Evolutionary conservation across 2,797 vertebrate genomes (phyloP).

Genomic region (Enteromius anoplus): DNA sequence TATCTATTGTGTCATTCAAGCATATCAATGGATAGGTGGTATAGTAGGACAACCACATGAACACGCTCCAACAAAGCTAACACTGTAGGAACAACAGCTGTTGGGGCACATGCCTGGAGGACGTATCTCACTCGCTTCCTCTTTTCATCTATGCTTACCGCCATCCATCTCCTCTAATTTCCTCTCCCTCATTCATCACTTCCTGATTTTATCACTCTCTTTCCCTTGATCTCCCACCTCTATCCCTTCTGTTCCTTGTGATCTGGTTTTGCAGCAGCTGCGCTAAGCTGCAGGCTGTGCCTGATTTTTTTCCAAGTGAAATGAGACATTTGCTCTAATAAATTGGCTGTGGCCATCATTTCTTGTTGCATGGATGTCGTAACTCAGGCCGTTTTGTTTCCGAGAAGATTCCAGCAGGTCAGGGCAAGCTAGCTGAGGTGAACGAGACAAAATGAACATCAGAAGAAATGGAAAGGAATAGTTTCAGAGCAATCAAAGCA

Average conservation of each 20-base stretch:
- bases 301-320: slow-evolving; percentile 17
- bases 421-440: not conserved
- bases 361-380: not conserved
- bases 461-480: not conserved
- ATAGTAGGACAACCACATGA: not conserved
- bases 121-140: slow-evolving; percentile 15
- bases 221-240: slow-evolving; percentile 16
- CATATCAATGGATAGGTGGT: not conserved
- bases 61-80: not conserved
- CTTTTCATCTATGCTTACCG: slow-evolving; percentile 9
- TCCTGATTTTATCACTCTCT: slow-evolving; percentile 18
- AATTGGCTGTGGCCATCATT: not conserved
- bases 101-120: slow-evolving; percentile 26
- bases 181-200: slow-evolving; percentile 8
- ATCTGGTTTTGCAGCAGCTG: slow-evolving; percentile 12
- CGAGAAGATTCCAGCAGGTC: not conserved
- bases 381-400: not conserved
- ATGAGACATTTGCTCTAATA: slow-evolving; percentile 19
- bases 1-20: not conserved
- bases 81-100: slow-evolving; percentile 6
- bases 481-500: slow-evolving; percentile 9
- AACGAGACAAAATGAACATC: not conserved
- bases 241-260: slow-evolving; percentile 8
- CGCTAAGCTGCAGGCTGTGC: not conserved
- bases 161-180: slow-evolving; percentile 14